These are phyloP conservation scores for Bubalus kerabau DNA, from an alignment of 2,113 vertebrate species.

Conservation along the genomic window DNA sequence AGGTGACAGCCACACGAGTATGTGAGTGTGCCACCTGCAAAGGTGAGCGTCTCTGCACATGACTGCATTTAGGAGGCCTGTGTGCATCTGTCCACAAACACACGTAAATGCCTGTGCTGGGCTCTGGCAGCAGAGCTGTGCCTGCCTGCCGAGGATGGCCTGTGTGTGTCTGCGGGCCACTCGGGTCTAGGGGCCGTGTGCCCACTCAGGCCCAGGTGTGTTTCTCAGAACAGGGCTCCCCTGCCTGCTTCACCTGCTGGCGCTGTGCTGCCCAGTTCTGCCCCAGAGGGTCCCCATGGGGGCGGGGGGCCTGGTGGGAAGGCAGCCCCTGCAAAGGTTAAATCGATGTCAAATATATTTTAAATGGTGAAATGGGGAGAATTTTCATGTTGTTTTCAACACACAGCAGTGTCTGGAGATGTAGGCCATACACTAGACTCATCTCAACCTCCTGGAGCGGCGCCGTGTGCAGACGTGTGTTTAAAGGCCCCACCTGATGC, in stretches of 20 bases:
- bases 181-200: no score
- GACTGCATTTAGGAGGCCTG: background rate
- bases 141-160: background rate
- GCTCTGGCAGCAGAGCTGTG: background rate
- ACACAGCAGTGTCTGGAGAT: constrained; percentile 76
- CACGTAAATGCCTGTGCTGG: background rate
- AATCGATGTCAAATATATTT: constrained; percentile 80
- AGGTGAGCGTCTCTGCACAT: background rate
- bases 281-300: background rate
- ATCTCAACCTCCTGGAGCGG: constrained; percentile 81
- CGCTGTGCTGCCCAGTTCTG: background rate
- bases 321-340: constrained; percentile 68
- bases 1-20: background rate
- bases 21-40: background rate
- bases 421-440: constrained; percentile 80
- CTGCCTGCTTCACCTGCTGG: background rate
- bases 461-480: constrained; percentile 61
- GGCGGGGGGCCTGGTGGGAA: background rate
- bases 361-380: constrained; percentile 77
- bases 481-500: background rate
- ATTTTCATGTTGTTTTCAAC: constrained; percentile 81
- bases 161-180: background rate
- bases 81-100: background rate
- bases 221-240: background rate
- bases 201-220: background rate